Evolutionary conservation across 2,888 invertebrate genomes (phyloP).

Genomic region (Lasioglossum lativentre): DNA sequence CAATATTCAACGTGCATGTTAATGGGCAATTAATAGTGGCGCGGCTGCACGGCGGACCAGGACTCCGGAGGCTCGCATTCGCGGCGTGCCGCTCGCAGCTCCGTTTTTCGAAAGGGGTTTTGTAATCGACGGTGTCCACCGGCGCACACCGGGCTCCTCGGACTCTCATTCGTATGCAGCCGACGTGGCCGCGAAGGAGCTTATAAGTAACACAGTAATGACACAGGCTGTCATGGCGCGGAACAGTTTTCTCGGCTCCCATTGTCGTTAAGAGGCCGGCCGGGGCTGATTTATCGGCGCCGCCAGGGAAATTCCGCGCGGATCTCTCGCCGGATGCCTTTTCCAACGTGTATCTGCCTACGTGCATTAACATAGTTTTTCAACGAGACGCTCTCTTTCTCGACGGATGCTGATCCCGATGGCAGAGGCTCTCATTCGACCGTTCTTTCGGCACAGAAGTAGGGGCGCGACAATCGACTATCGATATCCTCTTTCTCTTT

Average conservation of each 20-base stretch:
- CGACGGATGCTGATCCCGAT: neutral
- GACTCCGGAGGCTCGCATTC: slow-evolving; percentile 71
- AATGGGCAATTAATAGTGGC: slow-evolving; percentile 76
- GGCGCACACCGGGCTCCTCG: neutral
- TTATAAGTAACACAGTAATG: slow-evolving; percentile 82
- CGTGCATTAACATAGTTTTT: slow-evolving; percentile 42
- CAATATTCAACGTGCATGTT: slow-evolving; percentile 80
- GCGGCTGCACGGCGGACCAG: slow-evolving; percentile 45
- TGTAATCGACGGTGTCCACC: slow-evolving; percentile 71
- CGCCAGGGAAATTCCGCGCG: slow-evolving; percentile 74
- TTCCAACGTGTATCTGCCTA: slow-evolving; percentile 56
- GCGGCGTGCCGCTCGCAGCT: slow-evolving; percentile 73
- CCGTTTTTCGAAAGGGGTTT: slow-evolving; percentile 75
- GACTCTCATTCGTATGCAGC: slow-evolving; percentile 76
- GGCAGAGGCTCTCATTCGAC: neutral
- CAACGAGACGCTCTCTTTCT: neutral
- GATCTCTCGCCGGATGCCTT: slow-evolving; percentile 44
- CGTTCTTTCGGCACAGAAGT: neutral
- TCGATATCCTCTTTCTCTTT: no score
- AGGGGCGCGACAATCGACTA: no score
- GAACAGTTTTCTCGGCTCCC: slow-evolving; percentile 78
- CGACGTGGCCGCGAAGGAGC: slow-evolving; percentile 74
- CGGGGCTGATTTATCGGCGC: slow-evolving; percentile 73
- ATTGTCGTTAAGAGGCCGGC: slow-evolving; percentile 74
- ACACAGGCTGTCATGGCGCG: slow-evolving; percentile 80